Conservation (phyloP, 1,140 invertebrate genomes). For the Penaeus japonicus region DNA sequence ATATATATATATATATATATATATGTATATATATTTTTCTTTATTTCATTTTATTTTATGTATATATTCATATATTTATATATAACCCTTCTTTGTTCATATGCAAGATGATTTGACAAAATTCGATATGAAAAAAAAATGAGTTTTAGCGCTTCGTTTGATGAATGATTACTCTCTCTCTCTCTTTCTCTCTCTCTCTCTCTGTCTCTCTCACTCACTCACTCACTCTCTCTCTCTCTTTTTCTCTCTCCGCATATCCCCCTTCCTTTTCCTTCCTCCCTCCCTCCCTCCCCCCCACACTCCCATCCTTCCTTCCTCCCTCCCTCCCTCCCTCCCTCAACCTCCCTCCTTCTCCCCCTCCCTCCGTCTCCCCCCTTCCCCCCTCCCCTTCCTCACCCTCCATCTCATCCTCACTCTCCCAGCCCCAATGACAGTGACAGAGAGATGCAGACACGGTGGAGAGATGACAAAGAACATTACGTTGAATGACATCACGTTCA, state of each 20-base stretch:
- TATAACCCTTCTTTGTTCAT: background rate
- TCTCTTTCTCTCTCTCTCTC: background rate
- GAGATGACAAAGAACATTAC: too few relatives aligned
- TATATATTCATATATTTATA: background rate
- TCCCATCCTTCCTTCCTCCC: background rate
- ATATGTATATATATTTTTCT: background rate
- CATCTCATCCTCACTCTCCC: background rate
- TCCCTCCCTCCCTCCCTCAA: background rate
- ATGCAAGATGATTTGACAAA: too few relatives aligned
- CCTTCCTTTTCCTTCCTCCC: background rate
- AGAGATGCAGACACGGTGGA: too few relatives aligned
- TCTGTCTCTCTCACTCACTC: slow-evolving; percentile 1
- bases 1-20: background rate
- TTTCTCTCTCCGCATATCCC: background rate
- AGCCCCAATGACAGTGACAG: too few relatives aligned
- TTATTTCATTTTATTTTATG: background rate
- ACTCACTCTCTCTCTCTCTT: background rate
- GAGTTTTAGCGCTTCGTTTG: too few relatives aligned
- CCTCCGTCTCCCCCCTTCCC: background rate
- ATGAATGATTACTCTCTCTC: too few relatives aligned
- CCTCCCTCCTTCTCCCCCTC: too few relatives aligned
- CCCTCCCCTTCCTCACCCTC: background rate
- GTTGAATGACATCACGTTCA: too few relatives aligned
- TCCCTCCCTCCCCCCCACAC: too few relatives aligned
- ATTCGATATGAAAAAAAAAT: too few relatives aligned